Evolutionary conservation across 2,888 invertebrate species (phyloP).

Genomic region (Belgica antarctica): DNA sequence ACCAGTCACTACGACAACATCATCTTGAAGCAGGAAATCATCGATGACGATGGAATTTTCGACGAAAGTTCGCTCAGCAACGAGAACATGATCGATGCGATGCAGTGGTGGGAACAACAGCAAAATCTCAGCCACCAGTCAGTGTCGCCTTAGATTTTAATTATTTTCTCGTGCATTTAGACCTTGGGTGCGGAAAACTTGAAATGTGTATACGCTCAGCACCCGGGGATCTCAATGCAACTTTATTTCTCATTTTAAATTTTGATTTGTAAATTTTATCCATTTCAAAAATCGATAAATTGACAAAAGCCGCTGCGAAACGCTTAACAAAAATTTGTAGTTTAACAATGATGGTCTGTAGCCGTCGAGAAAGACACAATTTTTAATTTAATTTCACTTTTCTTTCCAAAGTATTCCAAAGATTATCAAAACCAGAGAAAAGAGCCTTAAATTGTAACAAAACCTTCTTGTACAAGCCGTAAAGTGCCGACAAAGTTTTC

Average conservation of each 20-base stretch:
- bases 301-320: not conserved
- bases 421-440: not conserved
- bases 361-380: no score
- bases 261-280: not conserved
- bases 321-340: not conserved
- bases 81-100: constrained; percentile 58
- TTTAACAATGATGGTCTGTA: not conserved
- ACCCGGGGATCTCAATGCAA: no score
- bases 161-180: not conserved
- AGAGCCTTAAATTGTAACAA: not conserved
- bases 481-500: no score
- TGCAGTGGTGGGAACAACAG: constrained; percentile 59
- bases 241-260: no score
- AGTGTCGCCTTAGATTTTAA: not conserved
- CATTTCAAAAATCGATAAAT: not conserved
- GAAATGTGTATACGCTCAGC: no score
- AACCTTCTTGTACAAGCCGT: no score
- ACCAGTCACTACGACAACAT: constrained; percentile 40
- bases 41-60: constrained; percentile 52
- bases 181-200: not conserved
- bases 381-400: not conserved
- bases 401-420: not conserved
- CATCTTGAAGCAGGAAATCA: constrained; percentile 46
- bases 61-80: constrained; percentile 54
- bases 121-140: constrained; percentile 45